These are phyloP conservation scores for Rhagonycha lutea DNA, from an alignment of 2,888 invertebrate species.

Conservation along the genomic window DNA sequence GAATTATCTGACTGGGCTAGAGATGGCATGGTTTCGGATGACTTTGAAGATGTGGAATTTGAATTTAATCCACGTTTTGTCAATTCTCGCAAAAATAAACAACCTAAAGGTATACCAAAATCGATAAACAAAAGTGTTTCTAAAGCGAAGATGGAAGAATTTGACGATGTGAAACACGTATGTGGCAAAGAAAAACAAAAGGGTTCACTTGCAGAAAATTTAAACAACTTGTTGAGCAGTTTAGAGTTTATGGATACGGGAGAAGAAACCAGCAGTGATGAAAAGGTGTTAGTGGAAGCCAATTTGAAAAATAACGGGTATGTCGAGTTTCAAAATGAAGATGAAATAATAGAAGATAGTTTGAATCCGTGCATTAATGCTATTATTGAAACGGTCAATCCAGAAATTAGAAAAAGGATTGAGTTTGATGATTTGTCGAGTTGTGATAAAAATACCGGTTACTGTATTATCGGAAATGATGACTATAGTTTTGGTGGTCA, in stretches of 20 bases:
- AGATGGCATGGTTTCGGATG: constrained; percentile 78
- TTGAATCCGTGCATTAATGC: constrained; percentile 46
- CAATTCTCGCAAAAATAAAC: constrained; percentile 42
- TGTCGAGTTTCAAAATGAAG: constrained; percentile 65
- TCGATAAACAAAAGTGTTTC: constrained; percentile 45
- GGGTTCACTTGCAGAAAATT: constrained; percentile 42
- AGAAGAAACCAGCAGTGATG: constrained; percentile 76
- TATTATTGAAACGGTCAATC: constrained; percentile 43
- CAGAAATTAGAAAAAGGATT: constrained; percentile 57
- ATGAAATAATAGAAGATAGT: constrained; percentile 51
- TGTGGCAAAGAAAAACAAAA: constrained; percentile 47
- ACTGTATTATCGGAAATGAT: constrained; percentile 46
- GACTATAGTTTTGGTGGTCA: constrained; percentile 42
- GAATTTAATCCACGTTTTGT: constrained; percentile 60
- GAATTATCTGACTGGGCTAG: constrained; percentile 90
- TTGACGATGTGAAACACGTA: constrained; percentile 49
- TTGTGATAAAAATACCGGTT: constrained; percentile 46
- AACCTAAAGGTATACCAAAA: constrained; percentile 39
- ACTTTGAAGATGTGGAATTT: constrained; percentile 69
- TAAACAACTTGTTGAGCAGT: constrained; percentile 68
- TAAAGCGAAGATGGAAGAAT: constrained; percentile 52
- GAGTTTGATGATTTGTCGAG: constrained; percentile 35
- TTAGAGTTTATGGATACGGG: constrained; percentile 88
- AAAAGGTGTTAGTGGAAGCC: constrained; percentile 54
- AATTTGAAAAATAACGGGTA: constrained; percentile 66